Evolutionary conservation across 2,888 invertebrate species (phyloP), one percentile per base, ranked within the genome.

Genomic region (Hofmannophila pseudospretella): DNA sequence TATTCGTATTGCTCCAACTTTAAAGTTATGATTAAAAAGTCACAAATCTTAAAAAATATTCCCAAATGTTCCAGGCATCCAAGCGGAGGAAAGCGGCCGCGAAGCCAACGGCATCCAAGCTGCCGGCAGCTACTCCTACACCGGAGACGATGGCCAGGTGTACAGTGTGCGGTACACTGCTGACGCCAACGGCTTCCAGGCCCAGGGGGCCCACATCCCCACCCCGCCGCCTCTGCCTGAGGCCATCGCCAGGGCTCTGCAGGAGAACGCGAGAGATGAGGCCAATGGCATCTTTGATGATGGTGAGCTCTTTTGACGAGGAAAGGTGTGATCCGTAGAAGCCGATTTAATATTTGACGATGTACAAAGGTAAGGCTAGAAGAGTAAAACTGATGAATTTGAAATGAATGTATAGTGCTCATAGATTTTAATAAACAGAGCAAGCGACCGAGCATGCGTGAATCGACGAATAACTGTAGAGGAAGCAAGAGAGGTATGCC

Each of bases 171-270:
- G 75, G 36, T 85, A 86, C 48, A 84, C 78, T 0, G 85, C 85
- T 44, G 85, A 64, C 27, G 67, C 51, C 46, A 79, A 84, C 49
- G 85, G 85, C 1, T 90, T 79, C 72, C 54, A 85, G 43, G 77
- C 89, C 0, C 70, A 78, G 27, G 90, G 90, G 0, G 86, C 87
- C 1, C 90, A 90, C 51, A 50, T 90, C 0, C 90, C 90, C 0
- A 89, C 89, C 0, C 79, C 90, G 0, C 90, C 90, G 0, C 90
- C 90, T 0, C 70, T 90, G 4, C 90, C 90, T 0, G 89, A 85
- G 27, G 89, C 81, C 4, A 90, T 90, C 50, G 79, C 84, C 8
- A 79, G 79, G 58, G 84, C 88, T 0, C 65, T 88, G 14, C 72
- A 75, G 29, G 67, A 78, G 57, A 89, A 88, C 42, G 88, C 88